Evolutionary conservation across 2,113 vertebrate species (phyloP).

Genomic region (Seriola quinqueradiata): DNA sequence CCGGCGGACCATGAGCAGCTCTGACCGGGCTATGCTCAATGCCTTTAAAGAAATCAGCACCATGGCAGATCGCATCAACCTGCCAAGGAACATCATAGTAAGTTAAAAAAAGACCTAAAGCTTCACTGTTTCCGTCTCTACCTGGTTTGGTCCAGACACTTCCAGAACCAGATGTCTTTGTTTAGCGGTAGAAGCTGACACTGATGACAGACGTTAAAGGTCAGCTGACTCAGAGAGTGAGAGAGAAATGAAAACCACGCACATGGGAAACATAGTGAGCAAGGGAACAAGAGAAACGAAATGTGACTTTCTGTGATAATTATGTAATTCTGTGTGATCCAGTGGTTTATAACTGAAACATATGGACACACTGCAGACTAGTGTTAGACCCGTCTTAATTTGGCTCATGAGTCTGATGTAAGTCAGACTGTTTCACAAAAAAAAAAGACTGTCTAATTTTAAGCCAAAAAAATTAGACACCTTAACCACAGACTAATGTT

Average conservation of each 20-base stretch:
- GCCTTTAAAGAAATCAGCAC: conserved; percentile 99
- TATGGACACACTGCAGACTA: background rate
- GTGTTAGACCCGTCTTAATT: too few species aligned
- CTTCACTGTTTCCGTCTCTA: background rate
- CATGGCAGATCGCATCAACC: conserved; percentile 99
- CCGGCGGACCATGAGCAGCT: conserved; percentile 98
- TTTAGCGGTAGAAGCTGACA: background rate
- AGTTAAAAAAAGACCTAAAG: conserved; percentile 57
- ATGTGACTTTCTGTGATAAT: background rate
- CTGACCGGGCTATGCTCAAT: conserved; percentile 98
- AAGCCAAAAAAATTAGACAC: too few species aligned
- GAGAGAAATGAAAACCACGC: background rate
- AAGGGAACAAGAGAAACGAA: background rate
- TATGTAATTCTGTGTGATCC: background rate
- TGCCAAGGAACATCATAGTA: conserved; percentile 97
- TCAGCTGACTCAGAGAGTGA: background rate
- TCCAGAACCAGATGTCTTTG: too few species aligned
- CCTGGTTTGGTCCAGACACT: background rate
- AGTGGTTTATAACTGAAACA: background rate
- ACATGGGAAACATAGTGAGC: background rate
- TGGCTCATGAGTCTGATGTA: too few species aligned
- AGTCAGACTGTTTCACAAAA: too few species aligned
- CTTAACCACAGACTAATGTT: too few species aligned
- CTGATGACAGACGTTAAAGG: background rate
- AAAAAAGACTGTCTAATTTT: too few species aligned